These are phyloP conservation scores for Polypterus bichir DNA, from an alignment of 2,113 vertebrate species.

Conservation along the genomic window DNA sequence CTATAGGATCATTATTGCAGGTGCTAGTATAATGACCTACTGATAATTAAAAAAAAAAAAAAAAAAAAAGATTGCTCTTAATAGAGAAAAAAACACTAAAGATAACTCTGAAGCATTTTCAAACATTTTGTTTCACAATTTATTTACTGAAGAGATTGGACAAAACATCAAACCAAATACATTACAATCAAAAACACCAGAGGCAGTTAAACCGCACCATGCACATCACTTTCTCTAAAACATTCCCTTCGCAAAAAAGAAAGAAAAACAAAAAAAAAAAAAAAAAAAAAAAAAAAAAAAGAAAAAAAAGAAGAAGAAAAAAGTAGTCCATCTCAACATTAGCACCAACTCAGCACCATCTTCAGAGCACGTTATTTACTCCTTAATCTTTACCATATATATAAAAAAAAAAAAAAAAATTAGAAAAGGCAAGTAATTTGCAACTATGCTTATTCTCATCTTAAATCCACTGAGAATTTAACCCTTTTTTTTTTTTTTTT, in stretches of 20 bases:
- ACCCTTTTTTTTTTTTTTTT: conserved; percentile 26
- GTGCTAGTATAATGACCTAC: too few species aligned
- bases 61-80: too few species aligned
- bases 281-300: conserved; percentile 24
- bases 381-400: conserved; percentile 51
- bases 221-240: conserved; percentile 53
- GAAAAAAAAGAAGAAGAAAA: conserved; percentile 34
- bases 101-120: too few species aligned
- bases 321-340: conserved; percentile 66
- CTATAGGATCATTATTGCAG: too few species aligned
- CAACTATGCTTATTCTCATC: conserved; percentile 63
- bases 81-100: too few species aligned
- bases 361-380: conserved; percentile 70
- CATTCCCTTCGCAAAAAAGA: conserved; percentile 57
- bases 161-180: conserved; percentile 99
- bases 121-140: conserved; percentile 59
- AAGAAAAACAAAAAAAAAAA: conserved; percentile 29
- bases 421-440: conserved; percentile 62
- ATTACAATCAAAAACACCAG: conserved; percentile 96
- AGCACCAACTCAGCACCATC: conserved; percentile 81
- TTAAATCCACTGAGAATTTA: conserved; percentile 36
- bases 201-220: conserved; percentile 92
- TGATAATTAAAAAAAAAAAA: too few species aligned
- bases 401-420: conserved; percentile 39
- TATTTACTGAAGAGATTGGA: conserved; percentile 99